A percentile compares a stretch with the other conserved stretches of the same genome.
Evolutionary conservation across 2,888 invertebrate genomes (phyloP).

Genomic region (Sussaba pulchella): DNA sequence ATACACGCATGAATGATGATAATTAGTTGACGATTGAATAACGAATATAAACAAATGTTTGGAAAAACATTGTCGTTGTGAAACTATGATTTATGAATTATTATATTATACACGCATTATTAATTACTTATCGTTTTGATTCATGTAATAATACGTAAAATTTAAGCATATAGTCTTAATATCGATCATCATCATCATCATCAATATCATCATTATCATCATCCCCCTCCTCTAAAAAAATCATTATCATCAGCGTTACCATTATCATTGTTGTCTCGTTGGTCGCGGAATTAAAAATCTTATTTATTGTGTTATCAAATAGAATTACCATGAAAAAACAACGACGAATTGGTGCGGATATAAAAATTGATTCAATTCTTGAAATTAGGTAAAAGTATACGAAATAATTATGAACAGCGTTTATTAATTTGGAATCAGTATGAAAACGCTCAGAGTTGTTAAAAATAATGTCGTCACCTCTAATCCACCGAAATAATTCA

Average conservation of each 20-base stretch:
- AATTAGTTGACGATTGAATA: slow-evolving; percentile 14
- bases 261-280: background rate
- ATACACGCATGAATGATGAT: slow-evolving; percentile 67
- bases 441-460: too few relatives aligned
- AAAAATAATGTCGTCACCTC: too few relatives aligned
- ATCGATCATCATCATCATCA: slow-evolving; percentile 52
- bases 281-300: background rate
- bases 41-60: slow-evolving; percentile 40
- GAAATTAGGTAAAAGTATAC: too few relatives aligned
- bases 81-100: slow-evolving; percentile 55
- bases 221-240: background rate
- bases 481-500: too few relatives aligned
- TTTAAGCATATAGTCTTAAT: slow-evolving; percentile 65
- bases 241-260: slow-evolving; percentile 7
- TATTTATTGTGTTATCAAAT: background rate
- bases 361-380: too few relatives aligned
- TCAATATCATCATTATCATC: background rate
- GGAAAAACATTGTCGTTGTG: slow-evolving; percentile 69
- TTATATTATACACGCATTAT: slow-evolving; percentile 61
- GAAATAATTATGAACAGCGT: too few relatives aligned
- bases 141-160: slow-evolving; percentile 73
- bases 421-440: too few relatives aligned
- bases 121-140: slow-evolving; percentile 75
- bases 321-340: background rate
- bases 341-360: too few relatives aligned